Base-by-base conservation (phyloP, 2,888 invertebrate genomes). In the Ectobius pallidus region DNA sequence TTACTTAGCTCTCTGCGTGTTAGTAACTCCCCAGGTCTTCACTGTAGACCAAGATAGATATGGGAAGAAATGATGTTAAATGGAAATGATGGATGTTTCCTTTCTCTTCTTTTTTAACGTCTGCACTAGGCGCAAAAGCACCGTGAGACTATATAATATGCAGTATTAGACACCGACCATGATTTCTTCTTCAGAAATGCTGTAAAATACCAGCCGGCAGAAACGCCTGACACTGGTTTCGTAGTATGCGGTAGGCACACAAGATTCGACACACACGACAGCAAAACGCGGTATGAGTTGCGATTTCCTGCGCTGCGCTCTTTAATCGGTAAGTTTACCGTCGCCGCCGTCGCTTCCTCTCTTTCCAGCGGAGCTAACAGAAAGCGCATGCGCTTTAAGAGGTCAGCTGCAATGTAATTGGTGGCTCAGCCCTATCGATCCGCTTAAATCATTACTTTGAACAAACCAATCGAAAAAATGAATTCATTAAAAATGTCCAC, bases 41-140 rank as follows among this genome's bases (percentile, higher is more conserved):
- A 58, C 58, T 25, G 25, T 16, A 58, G 58, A 58, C n/a, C 4
- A 58, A 27, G 30, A 58, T 58, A 30, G n/a, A 34, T 34, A 34
- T 58, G 30, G 55, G 30, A 27, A 25, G 27, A 2, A 4, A 25
- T 27, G 27, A 22, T 55, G 27, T 55, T 55, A 55, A 6, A 1
- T 27, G 55, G 25, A 27, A 55, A 55, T 55, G 55, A 22, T 55
- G 55, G 25, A 27, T 27, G 16, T 4, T 16, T 30, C 22, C 16
- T 4, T 30, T 58, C n/a, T 14, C 7, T 52, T 18, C 22, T 4
- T n/a, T 16, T 58, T 6, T 14, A n/a, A 46, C 30, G 65, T 65
- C 65, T 65, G 42, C 65, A 65, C 65, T 16, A 46, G 65, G 65
- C 65, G 65, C 65, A 39, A 46, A 34, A 65, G 65, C 65, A 65